Conservation (phyloP, 2,113 vertebrate species). For the Chaetura pelagica region DNA sequence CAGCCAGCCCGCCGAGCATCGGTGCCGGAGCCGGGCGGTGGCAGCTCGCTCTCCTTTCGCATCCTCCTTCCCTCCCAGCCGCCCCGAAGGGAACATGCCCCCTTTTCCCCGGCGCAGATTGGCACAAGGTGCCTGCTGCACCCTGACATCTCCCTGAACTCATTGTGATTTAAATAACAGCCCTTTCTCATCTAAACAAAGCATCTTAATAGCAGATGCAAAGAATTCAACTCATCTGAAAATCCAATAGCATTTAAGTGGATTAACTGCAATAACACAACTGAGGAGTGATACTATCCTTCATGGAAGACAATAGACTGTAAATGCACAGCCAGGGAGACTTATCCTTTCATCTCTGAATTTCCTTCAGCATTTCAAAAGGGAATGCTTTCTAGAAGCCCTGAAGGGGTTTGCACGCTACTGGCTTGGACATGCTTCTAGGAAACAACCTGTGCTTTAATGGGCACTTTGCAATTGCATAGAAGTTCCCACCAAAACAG, state of each 20-base stretch:
- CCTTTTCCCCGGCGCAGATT: neutral
- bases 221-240: conserved; percentile 70
- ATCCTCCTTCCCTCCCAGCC: neutral
- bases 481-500: conserved; percentile 72
- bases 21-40: neutral
- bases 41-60: neutral
- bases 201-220: conserved; percentile 64
- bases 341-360: conserved; percentile 72
- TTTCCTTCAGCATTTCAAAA: conserved; percentile 75
- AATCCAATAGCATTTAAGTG: conserved; percentile 77
- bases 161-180: conserved; percentile 69
- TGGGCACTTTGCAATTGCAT: conserved; percentile 72
- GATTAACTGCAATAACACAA: conserved; percentile 76
- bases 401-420: conserved; percentile 65
- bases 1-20: neutral
- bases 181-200: conserved; percentile 64
- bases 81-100: neutral
- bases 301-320: conserved; percentile 71
- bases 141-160: conserved; percentile 60
- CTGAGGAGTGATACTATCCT: conserved; percentile 63
- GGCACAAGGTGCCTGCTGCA: conserved; percentile 61
- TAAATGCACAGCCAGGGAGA: conserved; percentile 70
- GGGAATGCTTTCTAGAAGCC: conserved; percentile 65
- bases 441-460: conserved; percentile 74
- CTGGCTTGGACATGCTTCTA: conserved; percentile 67